Conservation (phyloP, 92 coral and sea anemone genomes). For the Parazoanthus atlanticus region DNA sequence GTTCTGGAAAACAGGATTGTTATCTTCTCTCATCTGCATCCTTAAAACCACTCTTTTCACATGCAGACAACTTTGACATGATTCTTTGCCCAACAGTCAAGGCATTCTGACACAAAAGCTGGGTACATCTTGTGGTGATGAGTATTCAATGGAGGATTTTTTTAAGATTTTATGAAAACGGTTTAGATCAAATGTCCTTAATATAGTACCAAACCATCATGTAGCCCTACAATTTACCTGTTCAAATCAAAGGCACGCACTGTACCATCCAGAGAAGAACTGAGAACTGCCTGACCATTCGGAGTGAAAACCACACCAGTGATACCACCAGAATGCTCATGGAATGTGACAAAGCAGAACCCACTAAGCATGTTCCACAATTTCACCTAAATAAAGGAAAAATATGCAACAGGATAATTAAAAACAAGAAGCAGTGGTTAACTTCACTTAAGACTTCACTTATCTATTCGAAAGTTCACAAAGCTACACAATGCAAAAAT, state of each 20-base stretch:
- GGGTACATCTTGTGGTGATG: too few relatives aligned
- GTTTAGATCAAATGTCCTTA: neutral
- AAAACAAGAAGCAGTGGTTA: neutral
- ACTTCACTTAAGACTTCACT: neutral
- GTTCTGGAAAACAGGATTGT: too few relatives aligned
- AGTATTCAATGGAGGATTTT: too few relatives aligned
- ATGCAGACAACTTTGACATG: too few relatives aligned
- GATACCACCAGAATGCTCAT: conserved; percentile 86
- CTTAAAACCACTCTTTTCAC: too few relatives aligned
- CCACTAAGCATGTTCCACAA: conserved; percentile 94
- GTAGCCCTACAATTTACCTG: conserved; percentile 64
- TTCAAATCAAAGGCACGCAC: conserved; percentile 98
- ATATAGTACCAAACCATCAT: too few relatives aligned
- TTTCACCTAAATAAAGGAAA: conserved; percentile 69
- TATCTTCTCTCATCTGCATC: too few relatives aligned
- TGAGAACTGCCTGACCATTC: conserved; percentile 89
- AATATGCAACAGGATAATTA: neutral
- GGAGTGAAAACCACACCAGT: conserved; percentile 85
- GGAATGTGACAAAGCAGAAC: conserved; percentile 97
- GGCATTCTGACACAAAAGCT: too few relatives aligned
- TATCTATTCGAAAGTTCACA: neutral
- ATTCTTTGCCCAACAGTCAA: too few relatives aligned
- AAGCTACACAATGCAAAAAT: too few relatives aligned
- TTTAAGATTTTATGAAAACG: too few relatives aligned
- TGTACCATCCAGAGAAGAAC: conserved; percentile 96